Conservation (phyloP, 2,888 invertebrate genomes). For the Mythimna loreyi region DNA sequence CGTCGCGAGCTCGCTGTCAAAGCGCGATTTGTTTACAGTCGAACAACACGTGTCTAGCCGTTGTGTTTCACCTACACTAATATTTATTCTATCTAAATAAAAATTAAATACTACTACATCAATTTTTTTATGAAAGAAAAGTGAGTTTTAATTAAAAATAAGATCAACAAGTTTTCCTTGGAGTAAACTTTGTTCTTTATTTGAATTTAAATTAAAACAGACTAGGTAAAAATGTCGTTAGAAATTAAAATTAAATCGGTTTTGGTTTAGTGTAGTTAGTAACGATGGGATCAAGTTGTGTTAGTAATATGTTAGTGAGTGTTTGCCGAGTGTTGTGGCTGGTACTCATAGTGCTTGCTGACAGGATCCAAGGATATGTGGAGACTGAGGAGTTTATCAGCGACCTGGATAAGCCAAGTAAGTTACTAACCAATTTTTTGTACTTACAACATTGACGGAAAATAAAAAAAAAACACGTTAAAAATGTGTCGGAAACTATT, state of each 20-base stretch:
- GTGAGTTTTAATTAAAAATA: slow-evolving; percentile 57
- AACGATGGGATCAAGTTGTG: slow-evolving; percentile 57
- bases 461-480: neutral
- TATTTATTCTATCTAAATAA: slow-evolving; percentile 43
- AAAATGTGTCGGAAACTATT: neutral
- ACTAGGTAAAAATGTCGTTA: slow-evolving; percentile 45
- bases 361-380: slow-evolving; percentile 83
- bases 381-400: slow-evolving; percentile 90
- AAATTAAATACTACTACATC: slow-evolving; percentile 12
- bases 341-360: slow-evolving; percentile 74
- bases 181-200: slow-evolving; percentile 50
- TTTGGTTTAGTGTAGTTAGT: slow-evolving; percentile 46
- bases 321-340: slow-evolving; percentile 65
- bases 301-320: slow-evolving; percentile 55
- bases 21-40: slow-evolving; percentile 75
- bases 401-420: slow-evolving; percentile 91
- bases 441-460: neutral
- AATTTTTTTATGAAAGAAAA: slow-evolving; percentile 32
- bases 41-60: slow-evolving; percentile 73
- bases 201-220: slow-evolving; percentile 52
- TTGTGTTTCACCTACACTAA: slow-evolving; percentile 50
- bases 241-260: too few relatives aligned
- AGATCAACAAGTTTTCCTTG: slow-evolving; percentile 55
- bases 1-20: slow-evolving; percentile 65
- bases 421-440: slow-evolving; percentile 58